These are phyloP conservation scores for Hydrophis major DNA, from an alignment of 2,797 vertebrate species.

Conservation along the genomic window DNA sequence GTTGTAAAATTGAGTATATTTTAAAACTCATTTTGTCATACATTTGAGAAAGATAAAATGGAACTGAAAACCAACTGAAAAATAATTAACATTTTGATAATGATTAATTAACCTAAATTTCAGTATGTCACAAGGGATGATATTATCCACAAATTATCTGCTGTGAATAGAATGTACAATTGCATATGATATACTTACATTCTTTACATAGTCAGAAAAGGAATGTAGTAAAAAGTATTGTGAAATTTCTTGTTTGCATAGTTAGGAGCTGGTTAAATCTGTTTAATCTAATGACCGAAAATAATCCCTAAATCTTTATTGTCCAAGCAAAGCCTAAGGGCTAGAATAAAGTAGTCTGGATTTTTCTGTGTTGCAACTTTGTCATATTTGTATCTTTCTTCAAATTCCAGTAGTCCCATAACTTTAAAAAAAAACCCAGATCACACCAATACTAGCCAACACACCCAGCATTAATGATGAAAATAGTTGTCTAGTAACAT, in stretches of 20 bases:
- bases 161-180: not conserved
- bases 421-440: not conserved
- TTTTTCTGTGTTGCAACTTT: not conserved
- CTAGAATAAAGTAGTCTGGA: not conserved
- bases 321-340: not conserved
- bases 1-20: not conserved
- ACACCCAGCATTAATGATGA: not conserved
- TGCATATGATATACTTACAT: not conserved
- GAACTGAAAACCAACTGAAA: not conserved
- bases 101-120: not conserved
- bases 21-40: not conserved
- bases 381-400: not conserved
- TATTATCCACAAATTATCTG: not conserved
- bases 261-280: not conserved
- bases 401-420: not conserved
- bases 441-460: not conserved
- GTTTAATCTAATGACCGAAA: not conserved
- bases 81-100: not conserved
- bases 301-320: not conserved
- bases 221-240: not conserved
- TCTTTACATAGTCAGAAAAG: not conserved
- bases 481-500: not conserved
- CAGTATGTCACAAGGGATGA: not conserved
- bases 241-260: not conserved
- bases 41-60: not conserved